These are phyloP conservation scores for Drosophila bocki DNA, from an alignment of 1,140 invertebrate genomes.

Conservation along the genomic window DNA sequence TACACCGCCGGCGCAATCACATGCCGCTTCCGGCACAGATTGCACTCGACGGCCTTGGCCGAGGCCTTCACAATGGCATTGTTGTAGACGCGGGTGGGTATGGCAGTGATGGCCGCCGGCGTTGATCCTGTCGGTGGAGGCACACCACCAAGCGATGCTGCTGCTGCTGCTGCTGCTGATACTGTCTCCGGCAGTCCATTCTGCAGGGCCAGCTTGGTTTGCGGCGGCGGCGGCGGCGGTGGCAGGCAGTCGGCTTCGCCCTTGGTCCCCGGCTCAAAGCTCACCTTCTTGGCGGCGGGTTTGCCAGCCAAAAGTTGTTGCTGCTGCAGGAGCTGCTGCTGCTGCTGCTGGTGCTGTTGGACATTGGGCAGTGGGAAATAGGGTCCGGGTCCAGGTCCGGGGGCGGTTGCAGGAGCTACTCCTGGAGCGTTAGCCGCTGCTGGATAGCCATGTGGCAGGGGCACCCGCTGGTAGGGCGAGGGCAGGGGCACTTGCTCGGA, in stretches of 20 bases:
- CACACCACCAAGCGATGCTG: background rate
- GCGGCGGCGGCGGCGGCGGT: slow-evolving; percentile 71
- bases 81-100: slow-evolving; percentile 80
- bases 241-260: slow-evolving; percentile 86
- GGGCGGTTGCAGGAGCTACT: slow-evolving; percentile 39
- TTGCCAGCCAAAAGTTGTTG: slow-evolving; percentile 60
- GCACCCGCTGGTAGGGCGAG: slow-evolving; percentile 86
- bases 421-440: background rate
- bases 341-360: slow-evolving; percentile 37
- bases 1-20: slow-evolving; percentile 91
- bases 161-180: background rate
- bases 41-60: slow-evolving; percentile 87
- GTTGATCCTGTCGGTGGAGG: background rate
- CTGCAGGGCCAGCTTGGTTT: slow-evolving; percentile 55
- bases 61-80: slow-evolving; percentile 86
- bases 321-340: slow-evolving; percentile 39
- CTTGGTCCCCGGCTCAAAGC: slow-evolving; percentile 89
- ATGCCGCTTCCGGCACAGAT: slow-evolving; percentile 93
- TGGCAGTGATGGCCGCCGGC: slow-evolving; percentile 70
- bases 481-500: slow-evolving; percentile 58
- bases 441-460: slow-evolving; percentile 86
- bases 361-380: slow-evolving; percentile 52
- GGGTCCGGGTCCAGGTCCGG: slow-evolving; percentile 63
- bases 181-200: slow-evolving; percentile 58
- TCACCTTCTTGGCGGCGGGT: slow-evolving; percentile 88